Percentiles rank a stretch among this genome's conserved stretches.
These are phyloP conservation scores for Rhinogobius similis DNA, from an alignment of 2,113 vertebrate species.

Conservation along the genomic window DNA sequence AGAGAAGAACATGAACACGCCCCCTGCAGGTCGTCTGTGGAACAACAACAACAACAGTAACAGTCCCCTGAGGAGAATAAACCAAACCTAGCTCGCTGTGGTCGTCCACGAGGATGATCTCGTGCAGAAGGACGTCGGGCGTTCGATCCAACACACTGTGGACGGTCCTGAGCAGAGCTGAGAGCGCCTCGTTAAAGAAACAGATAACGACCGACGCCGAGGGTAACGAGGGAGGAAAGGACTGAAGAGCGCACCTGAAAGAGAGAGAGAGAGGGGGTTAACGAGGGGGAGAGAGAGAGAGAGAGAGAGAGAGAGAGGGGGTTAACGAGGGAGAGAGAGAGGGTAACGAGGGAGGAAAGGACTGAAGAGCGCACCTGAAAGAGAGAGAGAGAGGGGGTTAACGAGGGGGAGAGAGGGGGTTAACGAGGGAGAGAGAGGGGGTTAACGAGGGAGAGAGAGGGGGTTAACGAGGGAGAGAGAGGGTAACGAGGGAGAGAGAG, in stretches of 20 bases:
- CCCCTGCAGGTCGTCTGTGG: constrained; percentile 88
- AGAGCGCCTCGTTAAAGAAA: constrained; percentile 96
- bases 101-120: constrained; percentile 94
- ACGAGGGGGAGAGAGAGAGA: neutral
- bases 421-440: constrained; percentile 79
- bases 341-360: too few relatives aligned
- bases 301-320: too few relatives aligned
- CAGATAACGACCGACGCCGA: constrained; percentile 90
- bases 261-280: neutral
- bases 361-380: too few relatives aligned
- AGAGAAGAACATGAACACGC: too few relatives aligned
- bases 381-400: constrained; percentile 64
- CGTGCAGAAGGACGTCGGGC: constrained; percentile 84
- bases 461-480: neutral
- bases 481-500: too few relatives aligned
- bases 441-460: constrained; percentile 59
- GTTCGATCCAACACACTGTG: constrained; percentile 92
- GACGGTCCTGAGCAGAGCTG: constrained; percentile 89
- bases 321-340: too few relatives aligned
- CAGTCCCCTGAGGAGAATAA: too few relatives aligned
- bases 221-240: constrained; percentile 82
- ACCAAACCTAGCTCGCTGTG: constrained; percentile 86
- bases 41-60: neutral
- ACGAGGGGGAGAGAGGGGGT: constrained; percentile 74
- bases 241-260: constrained; percentile 82